A percentile compares a stretch with the other conserved stretches of the same genome.
Conservation (phyloP, 2,888 invertebrate genomes). For the Eurois occulta region DNA sequence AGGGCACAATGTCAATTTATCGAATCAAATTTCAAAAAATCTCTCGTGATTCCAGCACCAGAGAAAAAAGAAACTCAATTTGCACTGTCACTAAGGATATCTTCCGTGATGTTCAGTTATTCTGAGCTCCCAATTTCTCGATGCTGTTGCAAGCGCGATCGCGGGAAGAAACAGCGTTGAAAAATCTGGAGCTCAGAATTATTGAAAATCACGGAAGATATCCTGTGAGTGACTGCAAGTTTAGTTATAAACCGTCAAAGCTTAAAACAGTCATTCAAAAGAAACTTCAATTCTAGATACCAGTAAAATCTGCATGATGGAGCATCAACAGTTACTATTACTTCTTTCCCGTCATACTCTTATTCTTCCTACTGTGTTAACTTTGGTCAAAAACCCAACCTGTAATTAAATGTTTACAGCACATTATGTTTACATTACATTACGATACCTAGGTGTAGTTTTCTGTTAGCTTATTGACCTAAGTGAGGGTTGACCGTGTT, state of each 20-base stretch:
- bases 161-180: no score
- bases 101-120: no score
- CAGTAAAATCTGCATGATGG: neutral
- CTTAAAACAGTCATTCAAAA: no score
- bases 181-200: no score
- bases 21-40: neutral
- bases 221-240: no score
- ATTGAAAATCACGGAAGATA: no score
- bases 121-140: no score
- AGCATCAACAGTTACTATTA: neutral
- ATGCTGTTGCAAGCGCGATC: no score
- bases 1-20: neutral
- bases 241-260: no score
- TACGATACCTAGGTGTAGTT: conserved; percentile 19
- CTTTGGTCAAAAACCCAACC: neutral
- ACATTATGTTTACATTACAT: conserved; percentile 5
- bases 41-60: no score
- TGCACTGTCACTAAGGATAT: no score
- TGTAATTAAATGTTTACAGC: neutral
- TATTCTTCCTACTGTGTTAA: neutral
- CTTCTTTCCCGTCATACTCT: neutral
- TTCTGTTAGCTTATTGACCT: conserved; percentile 51
- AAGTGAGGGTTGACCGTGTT: conserved; percentile 49
- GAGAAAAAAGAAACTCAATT: neutral
- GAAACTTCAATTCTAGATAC: neutral